Evolutionary conservation across 2,113 vertebrate species (phyloP), one percentile per base, ranked within the genome.

Genomic region (Cyprinodon brontotheroides): DNA sequence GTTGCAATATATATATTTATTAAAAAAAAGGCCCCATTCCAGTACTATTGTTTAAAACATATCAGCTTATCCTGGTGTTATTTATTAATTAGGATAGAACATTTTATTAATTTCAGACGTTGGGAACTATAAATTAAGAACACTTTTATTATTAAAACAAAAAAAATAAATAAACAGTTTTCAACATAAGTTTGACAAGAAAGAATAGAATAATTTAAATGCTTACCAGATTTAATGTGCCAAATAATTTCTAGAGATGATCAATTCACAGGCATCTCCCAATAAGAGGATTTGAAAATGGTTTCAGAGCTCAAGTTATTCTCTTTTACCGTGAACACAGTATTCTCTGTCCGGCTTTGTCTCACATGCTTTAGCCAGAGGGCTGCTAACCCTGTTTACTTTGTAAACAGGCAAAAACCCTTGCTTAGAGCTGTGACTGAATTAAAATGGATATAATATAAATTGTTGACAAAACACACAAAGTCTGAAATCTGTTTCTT

Each of bases 361-460:
- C 90, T 91, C 90, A 92, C 90, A 90, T 92, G 85, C 80, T 86
- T 78, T 78, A 72, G 83, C 90, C 78, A 81, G 78, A 83, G 88
- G 91, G 68, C 75, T 75, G 70, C 77, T 91, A 86, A 85, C 93
- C 84, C 75, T 88, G 90, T 84, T 89, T 91, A 91, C 79, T 92
- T 89, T 72, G 81, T 77, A 90, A 87, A 91, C 88, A 92, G 86
- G 86, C 91, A 92, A 72, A 64, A 73, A 80, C 72, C 29, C 74
- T 65, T 2, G 41, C 75, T 78, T 41, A 70, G 77, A 85, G 75
- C 79, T 87, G 41, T 75, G 82, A 77, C 91, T 92, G 76, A 87
- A 89, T 61, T 73, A 57, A 48, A 75, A 81, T 92, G 72, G 84
- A 88, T 89, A 78, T 89, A 90, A 66, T 81, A 74, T 88, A 89